Percentiles rank a stretch among this genome's conserved stretches.
Evolutionary conservation across 2,888 invertebrate genomes (phyloP).

Genomic region (Linnaemya vulpina): DNA sequence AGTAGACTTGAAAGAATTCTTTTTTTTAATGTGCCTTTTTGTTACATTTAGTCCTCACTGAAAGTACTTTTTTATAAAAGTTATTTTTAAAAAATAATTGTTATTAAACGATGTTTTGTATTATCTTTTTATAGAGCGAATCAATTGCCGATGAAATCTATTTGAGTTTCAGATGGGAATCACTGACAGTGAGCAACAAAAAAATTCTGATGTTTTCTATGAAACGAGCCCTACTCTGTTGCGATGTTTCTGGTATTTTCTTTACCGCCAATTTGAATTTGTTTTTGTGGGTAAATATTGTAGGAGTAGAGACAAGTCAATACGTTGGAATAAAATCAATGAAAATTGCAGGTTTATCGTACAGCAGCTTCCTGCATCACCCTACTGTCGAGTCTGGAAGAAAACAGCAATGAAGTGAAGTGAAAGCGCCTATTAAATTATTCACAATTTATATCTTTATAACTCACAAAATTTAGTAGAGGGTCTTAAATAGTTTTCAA

Average conservation of each 20-base stretch:
- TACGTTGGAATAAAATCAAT: not conserved
- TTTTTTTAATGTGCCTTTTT: no score
- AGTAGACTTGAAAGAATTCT: no score
- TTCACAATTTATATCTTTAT: not conserved
- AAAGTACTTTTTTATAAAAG: no score
- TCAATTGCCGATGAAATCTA: constrained; percentile 52
- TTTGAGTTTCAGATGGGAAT: constrained; percentile 57
- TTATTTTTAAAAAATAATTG: no score
- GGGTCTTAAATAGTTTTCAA: not conserved
- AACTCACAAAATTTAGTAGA: not conserved
- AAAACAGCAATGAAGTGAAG: constrained; percentile 9
- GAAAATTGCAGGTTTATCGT: constrained; percentile 50
- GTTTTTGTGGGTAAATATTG: constrained; percentile 38
- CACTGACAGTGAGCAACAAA: constrained; percentile 26
- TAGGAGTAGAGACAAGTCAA: not conserved
- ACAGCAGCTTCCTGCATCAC: constrained; percentile 57
- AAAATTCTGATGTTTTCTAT: constrained; percentile 49
- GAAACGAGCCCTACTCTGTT: constrained; percentile 10
- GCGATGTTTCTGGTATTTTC: constrained; percentile 47
- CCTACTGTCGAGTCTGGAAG: constrained; percentile 38
- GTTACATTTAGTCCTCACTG: no score
- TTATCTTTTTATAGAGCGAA: constrained; percentile 29
- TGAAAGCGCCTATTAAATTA: not conserved
- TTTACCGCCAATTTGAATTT: constrained; percentile 45
- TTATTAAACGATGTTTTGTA: not conserved